Evolutionary conservation across 2,888 invertebrate species (phyloP).

Genomic region (Caenorhabditis panamensis): DNA sequence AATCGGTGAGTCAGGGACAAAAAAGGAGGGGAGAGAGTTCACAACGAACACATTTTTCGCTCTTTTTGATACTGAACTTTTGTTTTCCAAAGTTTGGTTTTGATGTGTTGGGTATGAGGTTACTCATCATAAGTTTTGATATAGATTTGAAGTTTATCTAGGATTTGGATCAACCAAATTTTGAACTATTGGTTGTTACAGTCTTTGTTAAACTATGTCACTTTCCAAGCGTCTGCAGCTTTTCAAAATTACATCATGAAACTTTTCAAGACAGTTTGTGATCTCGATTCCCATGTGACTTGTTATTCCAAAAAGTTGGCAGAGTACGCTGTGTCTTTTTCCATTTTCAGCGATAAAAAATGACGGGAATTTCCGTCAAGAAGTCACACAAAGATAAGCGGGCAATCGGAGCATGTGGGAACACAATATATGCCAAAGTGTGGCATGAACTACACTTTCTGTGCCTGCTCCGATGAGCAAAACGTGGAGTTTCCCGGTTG

Average conservation of each 20-base stretch:
- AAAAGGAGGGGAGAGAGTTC: not conserved
- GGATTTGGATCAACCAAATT: no score
- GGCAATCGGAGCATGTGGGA: not conserved
- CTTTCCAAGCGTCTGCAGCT: no score
- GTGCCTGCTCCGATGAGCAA: constrained; percentile 2
- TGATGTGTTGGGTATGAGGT: no score
- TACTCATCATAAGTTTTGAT: no score
- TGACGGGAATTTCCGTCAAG: constrained; percentile 1
- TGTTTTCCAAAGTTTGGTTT: not conserved
- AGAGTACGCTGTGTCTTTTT: not conserved
- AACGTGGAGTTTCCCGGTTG: not conserved
- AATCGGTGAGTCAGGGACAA: not conserved
- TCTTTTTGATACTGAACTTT: not conserved
- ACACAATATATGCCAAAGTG: not conserved
- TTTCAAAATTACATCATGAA: no score
- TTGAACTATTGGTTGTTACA: no score
- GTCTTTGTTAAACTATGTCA: no score
- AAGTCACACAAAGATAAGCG: constrained; percentile 15
- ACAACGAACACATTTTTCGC: not conserved
- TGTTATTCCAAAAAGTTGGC: not conserved
- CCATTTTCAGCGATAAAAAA: not conserved
- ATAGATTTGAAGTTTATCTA: no score
- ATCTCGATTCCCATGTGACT: not conserved
- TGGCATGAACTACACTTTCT: constrained; percentile 1
- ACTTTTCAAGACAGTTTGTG: not conserved